Conservation (phyloP, 2,888 invertebrate species). For the Metalampra italica region DNA sequence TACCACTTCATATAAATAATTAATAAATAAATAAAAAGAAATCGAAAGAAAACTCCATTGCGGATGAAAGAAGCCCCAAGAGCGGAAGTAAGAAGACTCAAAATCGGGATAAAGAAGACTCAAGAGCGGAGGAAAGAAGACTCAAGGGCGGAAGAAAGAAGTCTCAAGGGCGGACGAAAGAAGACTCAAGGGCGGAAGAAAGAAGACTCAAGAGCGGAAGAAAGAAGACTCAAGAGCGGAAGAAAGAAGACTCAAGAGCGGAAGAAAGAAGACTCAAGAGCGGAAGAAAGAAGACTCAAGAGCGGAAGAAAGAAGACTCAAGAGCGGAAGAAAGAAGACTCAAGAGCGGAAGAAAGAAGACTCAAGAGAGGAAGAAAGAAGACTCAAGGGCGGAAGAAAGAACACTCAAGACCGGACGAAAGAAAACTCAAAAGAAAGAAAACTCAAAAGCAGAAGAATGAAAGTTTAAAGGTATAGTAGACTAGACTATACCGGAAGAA, state of each 20-base stretch:
- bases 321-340: conserved; percentile 8
- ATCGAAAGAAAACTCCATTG: no score
- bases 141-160: conserved; percentile 2
- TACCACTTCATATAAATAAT: no score
- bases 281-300: not conserved
- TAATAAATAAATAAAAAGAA: no score
- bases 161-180: not conserved
- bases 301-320: not conserved
- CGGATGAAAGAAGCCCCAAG: not conserved
- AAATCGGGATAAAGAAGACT: not conserved
- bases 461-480: no score
- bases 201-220: conserved; percentile 11
- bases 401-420: no score
- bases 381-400: no score
- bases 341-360: conserved; percentile 10
- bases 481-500: no score
- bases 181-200: conserved; percentile 1
- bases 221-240: conserved; percentile 6
- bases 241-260: conserved; percentile 1
- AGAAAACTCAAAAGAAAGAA: not conserved
- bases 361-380: conserved; percentile 3
- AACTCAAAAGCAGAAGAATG: no score
- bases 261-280: conserved; percentile 1
- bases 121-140: not conserved
- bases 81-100: not conserved